A percentile compares a stretch with the other conserved stretches of the same genome.
phyloP scores from a whole-genome alignment of 2,113 vertebrate species.

The Gavialis gangeticus region DNA sequence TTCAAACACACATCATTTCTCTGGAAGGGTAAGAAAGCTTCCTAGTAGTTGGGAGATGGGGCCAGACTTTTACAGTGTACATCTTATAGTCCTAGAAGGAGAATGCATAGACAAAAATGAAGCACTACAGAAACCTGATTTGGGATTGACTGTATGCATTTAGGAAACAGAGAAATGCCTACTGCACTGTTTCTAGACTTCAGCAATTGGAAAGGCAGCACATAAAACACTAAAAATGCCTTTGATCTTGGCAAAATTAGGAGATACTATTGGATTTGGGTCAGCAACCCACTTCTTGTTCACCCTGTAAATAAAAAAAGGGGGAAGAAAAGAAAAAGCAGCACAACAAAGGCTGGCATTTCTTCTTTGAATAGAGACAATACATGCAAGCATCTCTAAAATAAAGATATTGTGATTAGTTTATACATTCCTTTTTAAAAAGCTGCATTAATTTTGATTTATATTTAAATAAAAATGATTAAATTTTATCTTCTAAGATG shows the following conservation, averaged over 20 bases:
- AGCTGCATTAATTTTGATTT: conserved; percentile 86
- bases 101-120: rapidly evolving
- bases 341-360: conserved; percentile 69
- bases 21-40: rapidly evolving
- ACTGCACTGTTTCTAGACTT: conserved; percentile 28
- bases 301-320: conserved; percentile 58
- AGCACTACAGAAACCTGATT: neutral
- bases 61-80: neutral
- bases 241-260: conserved; percentile 72
- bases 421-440: conserved; percentile 74
- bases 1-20: rapidly evolving
- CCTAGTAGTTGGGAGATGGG: rapidly evolving
- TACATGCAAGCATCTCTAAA: conserved; percentile 74
- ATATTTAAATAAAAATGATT: conserved; percentile 91
- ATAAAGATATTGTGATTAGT: conserved; percentile 82
- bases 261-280: conserved; percentile 75
- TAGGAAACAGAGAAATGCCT: conserved; percentile 50
- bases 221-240: conserved; percentile 42
- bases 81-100: neutral
- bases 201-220: conserved; percentile 54
- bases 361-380: conserved; percentile 77
- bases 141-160: neutral
- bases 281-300: conserved; percentile 67
- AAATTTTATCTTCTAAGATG: conserved; percentile 88
- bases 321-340: conserved; percentile 36